These are phyloP conservation scores for Circaetus gallicus DNA, from an alignment of 2,113 vertebrate genomes.

Conservation along the genomic window DNA sequence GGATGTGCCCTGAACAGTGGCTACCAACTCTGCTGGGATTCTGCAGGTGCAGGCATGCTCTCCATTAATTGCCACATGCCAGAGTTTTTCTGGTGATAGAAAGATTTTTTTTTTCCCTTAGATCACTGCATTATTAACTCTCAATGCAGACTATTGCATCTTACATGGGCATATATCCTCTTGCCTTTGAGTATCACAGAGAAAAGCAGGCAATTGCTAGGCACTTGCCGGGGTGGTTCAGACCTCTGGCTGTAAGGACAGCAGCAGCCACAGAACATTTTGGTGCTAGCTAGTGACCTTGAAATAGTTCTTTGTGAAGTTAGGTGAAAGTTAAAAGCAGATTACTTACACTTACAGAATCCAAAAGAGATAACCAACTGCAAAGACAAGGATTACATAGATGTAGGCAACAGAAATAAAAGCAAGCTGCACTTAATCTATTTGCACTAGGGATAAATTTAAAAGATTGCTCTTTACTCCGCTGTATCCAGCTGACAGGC, in stretches of 20 bases:
- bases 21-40: neutral
- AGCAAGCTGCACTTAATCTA: neutral
- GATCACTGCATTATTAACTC: neutral
- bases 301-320: neutral
- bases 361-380: neutral
- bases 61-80: neutral
- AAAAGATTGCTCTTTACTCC: neutral
- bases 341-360: neutral
- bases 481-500: neutral
- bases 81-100: neutral
- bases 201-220: neutral
- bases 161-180: neutral
- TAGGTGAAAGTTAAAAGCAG: neutral
- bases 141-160: neutral
- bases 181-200: neutral
- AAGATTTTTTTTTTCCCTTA: neutral
- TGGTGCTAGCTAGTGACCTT: neutral
- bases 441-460: neutral
- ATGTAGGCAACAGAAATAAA: neutral
- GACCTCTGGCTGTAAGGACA: neutral
- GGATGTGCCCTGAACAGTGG: neutral
- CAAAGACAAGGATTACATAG: rapidly evolving
- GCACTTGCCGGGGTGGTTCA: neutral
- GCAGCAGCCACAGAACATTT: neutral
- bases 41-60: neutral